phyloP scores from a whole-genome alignment of 2,113 vertebrate genomes.

The Hoplias malabaricus region DNA sequence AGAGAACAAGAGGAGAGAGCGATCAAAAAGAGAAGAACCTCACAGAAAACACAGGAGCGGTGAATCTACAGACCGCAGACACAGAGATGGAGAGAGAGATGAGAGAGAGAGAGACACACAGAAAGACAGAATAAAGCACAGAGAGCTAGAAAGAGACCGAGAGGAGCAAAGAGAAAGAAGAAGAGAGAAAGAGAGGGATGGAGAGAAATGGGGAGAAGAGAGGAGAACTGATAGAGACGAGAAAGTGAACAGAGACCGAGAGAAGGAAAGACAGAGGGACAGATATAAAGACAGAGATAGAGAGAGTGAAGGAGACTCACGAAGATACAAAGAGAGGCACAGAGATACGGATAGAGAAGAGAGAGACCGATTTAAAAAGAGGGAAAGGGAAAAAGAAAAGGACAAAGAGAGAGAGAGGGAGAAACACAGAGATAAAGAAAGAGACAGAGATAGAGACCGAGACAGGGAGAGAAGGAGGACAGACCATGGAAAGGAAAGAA shows the following conservation, averaged over 20 bases:
- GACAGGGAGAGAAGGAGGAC: constrained; percentile 44
- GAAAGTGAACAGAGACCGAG: constrained; percentile 18
- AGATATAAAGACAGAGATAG: constrained; percentile 16
- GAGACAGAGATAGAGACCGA: constrained; percentile 33
- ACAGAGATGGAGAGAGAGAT: constrained; percentile 61
- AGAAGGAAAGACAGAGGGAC: constrained; percentile 36
- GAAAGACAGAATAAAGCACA: constrained; percentile 36
- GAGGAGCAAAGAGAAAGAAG: constrained; percentile 64
- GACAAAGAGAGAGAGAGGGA: constrained; percentile 49
- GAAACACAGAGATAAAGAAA: constrained; percentile 17
- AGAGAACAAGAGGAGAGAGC: constrained; percentile 50
- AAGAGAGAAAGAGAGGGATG: constrained; percentile 42
- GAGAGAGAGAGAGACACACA: constrained; percentile 54
- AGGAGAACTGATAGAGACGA: constrained; percentile 30
- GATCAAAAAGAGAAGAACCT: constrained; percentile 44
- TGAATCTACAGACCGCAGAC: constrained; percentile 63
- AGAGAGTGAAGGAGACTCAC: constrained; percentile 30
- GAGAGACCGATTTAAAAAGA: constrained; percentile 53
- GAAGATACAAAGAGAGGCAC: constrained; percentile 32
- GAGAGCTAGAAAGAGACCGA: constrained; percentile 57
- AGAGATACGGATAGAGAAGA: constrained; percentile 30
- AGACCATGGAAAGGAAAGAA: constrained; percentile 45
- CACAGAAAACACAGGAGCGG: constrained; percentile 58
- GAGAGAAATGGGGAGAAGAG: constrained; percentile 50
- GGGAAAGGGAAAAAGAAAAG: constrained; percentile 57